These are phyloP conservation scores for Eptesicus fuscus DNA, from an alignment of 2,113 vertebrate species.

Conservation along the genomic window DNA sequence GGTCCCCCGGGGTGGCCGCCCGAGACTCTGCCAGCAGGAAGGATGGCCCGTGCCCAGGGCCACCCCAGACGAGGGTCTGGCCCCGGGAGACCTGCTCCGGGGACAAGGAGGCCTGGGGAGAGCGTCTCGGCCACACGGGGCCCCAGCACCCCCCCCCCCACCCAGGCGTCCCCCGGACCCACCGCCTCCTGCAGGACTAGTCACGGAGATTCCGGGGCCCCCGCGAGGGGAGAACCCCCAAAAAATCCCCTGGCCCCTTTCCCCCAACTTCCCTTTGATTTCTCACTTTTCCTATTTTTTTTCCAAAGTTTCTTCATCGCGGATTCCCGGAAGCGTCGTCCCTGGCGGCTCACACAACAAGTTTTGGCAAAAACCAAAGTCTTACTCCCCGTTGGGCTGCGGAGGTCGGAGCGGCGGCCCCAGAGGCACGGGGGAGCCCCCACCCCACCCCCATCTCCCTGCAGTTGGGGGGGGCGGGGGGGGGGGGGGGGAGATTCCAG, in stretches of 20 bases:
- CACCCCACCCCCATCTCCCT: neutral
- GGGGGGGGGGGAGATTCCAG: neutral
- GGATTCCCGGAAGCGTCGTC: neutral
- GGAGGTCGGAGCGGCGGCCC: neutral
- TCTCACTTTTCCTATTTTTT: neutral
- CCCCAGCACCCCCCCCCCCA: neutral
- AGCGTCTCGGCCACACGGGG: accelerated
- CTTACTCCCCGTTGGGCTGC: neutral
- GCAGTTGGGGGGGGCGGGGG: neutral
- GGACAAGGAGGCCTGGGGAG: neutral
- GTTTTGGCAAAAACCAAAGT: conserved; percentile 32
- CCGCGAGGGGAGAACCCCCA: neutral
- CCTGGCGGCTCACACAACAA: neutral
- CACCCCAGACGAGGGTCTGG: neutral
- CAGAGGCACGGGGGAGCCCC: neutral
- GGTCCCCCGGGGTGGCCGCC: neutral
- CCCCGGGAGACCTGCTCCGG: accelerated
- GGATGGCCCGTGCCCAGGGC: too few relatives aligned
- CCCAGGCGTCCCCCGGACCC: accelerated
- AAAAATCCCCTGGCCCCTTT: neutral
- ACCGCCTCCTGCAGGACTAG: neutral
- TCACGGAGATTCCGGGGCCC: neutral
- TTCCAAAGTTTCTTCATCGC: neutral
- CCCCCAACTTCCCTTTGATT: neutral
- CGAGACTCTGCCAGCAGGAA: neutral